phyloP scores from a whole-genome alignment of 2,888 invertebrate genomes.

The Theristus sp. region DNA sequence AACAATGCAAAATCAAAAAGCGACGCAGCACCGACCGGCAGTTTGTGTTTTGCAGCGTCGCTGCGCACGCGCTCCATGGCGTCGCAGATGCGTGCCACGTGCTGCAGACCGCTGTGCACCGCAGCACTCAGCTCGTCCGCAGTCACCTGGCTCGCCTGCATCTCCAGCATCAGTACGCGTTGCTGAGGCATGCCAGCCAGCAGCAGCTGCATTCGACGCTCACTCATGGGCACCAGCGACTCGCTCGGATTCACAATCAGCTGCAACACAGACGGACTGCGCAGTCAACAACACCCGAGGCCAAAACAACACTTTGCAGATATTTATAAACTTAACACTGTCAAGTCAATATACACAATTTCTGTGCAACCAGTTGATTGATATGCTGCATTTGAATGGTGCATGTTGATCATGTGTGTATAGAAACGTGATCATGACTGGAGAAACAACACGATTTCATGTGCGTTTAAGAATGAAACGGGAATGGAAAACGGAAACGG shows the following conservation, averaged over 20 bases:
- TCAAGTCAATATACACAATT: too few relatives aligned
- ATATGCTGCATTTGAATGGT: too few relatives aligned
- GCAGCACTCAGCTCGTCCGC: constrained; percentile 2
- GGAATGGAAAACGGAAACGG: too few relatives aligned
- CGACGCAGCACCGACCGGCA: not conserved
- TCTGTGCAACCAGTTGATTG: too few relatives aligned
- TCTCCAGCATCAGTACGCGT: constrained; percentile 24
- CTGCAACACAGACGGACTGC: not conserved
- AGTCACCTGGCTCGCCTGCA: constrained; percentile 19
- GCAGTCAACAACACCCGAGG: too few relatives aligned
- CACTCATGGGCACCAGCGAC: not conserved
- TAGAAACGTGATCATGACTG: too few relatives aligned
- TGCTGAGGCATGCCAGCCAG: too few relatives aligned
- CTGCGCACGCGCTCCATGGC: constrained; percentile 32
- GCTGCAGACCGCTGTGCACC: not conserved
- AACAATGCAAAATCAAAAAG: not conserved
- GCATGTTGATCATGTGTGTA: too few relatives aligned
- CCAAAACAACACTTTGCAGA: too few relatives aligned
- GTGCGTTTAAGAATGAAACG: too few relatives aligned
- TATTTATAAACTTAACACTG: too few relatives aligned
- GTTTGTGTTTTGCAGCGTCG: constrained; percentile 11
- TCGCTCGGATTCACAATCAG: not conserved
- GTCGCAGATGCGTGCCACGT: constrained; percentile 10
- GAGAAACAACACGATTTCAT: too few relatives aligned
- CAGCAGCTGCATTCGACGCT: not conserved